Base-by-base conservation (phyloP, 2,888 invertebrate genomes). In the Heteropelma amictum region DNA sequence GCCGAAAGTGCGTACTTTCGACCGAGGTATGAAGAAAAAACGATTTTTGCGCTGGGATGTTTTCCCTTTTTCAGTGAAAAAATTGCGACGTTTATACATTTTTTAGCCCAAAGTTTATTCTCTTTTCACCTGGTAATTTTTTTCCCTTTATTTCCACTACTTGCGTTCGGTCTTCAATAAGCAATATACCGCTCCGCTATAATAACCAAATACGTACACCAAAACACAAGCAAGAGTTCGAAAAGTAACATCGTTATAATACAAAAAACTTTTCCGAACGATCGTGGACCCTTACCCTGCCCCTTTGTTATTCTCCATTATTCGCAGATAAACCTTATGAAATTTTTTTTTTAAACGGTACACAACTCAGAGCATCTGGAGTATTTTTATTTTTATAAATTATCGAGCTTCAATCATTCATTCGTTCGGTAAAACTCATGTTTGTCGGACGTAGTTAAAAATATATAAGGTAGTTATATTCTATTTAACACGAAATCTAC, bases 231-330 rank as follows among this genome's bases (percentile, higher is more conserved):
- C 8, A 5, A 23, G 23, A 21, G 33, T 47, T 49, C 23, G 61
- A 63, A 23, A 63, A 49, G 61, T 63, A 23, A 14, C 35, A 40
- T 51, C 51, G 40, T 40, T 53, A 40, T 51, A 51, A 28, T 40
- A n/a, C n/a, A n/a, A 28, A 64, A 51, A 64, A 64, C 45, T 60
- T 60, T 60, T 3, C 7, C 17, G 28, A 58, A 28, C 23, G 23
- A 45, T 19, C n/a, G 8, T 19, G 10, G 10, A 10, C 21, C 17
- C 58, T 38, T 1, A 19, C n/a, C 4, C 12, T 19, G 23, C 14
- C 10, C 10, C 12, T 7, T 33, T 49, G 26, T 51, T 40, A 38
- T 26, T 26, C 40, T 21, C 12, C 10, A n/a, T 53, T 64, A 40
- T 40, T 19, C 40, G 10, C 8, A 8, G 14, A 19, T 64, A 64